These are phyloP conservation scores for Drosophila demipolita DNA, from an alignment of 2,888 invertebrate genomes.

Conservation along the genomic window DNA sequence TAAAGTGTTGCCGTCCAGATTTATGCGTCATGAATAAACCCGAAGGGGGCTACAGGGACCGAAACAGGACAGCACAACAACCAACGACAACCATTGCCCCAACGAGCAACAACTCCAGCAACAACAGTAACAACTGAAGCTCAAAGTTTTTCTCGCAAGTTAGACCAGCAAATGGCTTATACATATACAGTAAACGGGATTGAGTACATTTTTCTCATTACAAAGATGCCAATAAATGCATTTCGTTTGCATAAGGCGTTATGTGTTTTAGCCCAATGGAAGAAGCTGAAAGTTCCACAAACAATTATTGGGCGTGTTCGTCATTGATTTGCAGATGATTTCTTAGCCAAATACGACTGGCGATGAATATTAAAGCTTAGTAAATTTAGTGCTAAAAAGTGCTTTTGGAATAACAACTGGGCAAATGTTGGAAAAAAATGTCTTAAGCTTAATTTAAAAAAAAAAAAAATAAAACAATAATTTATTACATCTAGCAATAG, in stretches of 20 bases:
- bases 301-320: slow-evolving; percentile 21
- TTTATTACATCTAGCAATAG: not conserved
- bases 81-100: slow-evolving; percentile 31
- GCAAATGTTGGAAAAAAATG: too few relatives aligned
- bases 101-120: slow-evolving; percentile 27
- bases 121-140: slow-evolving; percentile 30
- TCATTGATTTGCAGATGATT: slow-evolving; percentile 29
- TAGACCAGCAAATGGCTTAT: slow-evolving; percentile 39
- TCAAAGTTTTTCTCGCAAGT: slow-evolving; percentile 44
- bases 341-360: not conserved
- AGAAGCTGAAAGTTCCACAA: not conserved
- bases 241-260: slow-evolving; percentile 53
- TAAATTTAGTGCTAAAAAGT: not conserved
- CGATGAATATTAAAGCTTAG: not conserved
- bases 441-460: not conserved
- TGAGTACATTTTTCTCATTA: slow-evolving; percentile 44
- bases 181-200: slow-evolving; percentile 9
- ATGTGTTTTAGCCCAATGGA: slow-evolving; percentile 30
- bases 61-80: slow-evolving; percentile 44
- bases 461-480: not conserved
- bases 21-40: slow-evolving; percentile 83
- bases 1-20: slow-evolving; percentile 82
- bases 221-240: slow-evolving; percentile 53
- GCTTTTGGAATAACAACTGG: not conserved
- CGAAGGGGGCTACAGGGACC: slow-evolving; percentile 56